phyloP scores from a whole-genome alignment of 2,113 vertebrate genomes.

The Ceyx melanurus region DNA sequence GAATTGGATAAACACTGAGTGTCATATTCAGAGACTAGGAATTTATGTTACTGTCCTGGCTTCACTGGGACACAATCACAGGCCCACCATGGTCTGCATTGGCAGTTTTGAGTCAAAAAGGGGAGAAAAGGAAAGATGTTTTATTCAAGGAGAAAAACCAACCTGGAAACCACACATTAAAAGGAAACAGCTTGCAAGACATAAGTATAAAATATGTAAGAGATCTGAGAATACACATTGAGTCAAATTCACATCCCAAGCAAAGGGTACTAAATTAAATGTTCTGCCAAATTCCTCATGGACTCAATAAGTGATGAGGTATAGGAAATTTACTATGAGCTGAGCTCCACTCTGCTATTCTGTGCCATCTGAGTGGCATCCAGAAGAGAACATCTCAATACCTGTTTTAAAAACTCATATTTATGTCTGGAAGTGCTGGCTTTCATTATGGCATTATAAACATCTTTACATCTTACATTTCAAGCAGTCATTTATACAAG shows the following conservation, averaged over 20 bases:
- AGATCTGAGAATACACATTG: constrained; percentile 6
- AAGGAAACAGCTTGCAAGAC: constrained; percentile 2
- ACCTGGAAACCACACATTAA: not conserved
- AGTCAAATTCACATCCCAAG: not conserved
- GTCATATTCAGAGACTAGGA: too few species aligned
- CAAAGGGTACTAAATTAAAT: not conserved
- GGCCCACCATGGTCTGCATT: not conserved
- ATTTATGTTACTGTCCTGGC: too few species aligned
- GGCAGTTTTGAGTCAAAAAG: not conserved
- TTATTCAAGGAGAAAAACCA: not conserved
- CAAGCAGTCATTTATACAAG: not conserved
- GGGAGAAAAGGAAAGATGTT: not conserved
- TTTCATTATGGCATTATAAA: not conserved
- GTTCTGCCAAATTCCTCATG: not conserved
- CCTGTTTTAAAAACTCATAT: not conserved
- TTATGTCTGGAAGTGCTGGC: not conserved
- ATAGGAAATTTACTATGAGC: not conserved
- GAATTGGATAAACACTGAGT: too few species aligned
- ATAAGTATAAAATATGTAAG: constrained; percentile 19
- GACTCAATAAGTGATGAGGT: constrained; percentile 1
- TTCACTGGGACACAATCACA: too few species aligned
- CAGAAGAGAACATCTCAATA: not conserved
- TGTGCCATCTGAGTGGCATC: not conserved
- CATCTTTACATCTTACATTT: not conserved
- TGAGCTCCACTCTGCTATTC: constrained; percentile 14